Evolutionary conservation across 1,140 invertebrate species (phyloP).

Genomic region (Zaprionus ornatus): DNA sequence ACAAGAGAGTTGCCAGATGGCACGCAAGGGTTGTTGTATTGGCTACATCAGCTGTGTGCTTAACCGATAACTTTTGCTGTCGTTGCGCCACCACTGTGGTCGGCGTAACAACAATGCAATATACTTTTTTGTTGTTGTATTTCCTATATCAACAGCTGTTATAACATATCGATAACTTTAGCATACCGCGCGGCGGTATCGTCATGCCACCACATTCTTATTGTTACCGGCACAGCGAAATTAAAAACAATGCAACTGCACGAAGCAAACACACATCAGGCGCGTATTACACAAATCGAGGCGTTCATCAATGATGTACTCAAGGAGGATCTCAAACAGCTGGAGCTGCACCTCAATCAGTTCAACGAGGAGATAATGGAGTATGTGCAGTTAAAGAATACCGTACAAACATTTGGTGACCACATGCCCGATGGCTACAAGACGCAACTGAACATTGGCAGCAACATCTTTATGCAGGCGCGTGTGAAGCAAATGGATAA

Average conservation of each 20-base stretch:
- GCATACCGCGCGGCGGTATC: neutral
- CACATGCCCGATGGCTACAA: slow-evolving; percentile 87
- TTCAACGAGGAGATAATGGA: slow-evolving; percentile 90
- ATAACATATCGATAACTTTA: slow-evolving; percentile 8
- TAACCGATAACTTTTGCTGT: too few species aligned
- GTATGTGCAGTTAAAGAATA: slow-evolving; percentile 89
- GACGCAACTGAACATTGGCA: slow-evolving; percentile 90
- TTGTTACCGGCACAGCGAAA: slow-evolving; percentile 1
- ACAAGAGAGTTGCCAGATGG: neutral
- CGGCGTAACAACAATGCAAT: too few species aligned
- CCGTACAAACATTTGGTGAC: slow-evolving; percentile 86
- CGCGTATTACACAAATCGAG: slow-evolving; percentile 84
- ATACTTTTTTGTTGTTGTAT: neutral
- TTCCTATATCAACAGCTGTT: neutral
- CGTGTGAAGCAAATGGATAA: slow-evolving; percentile 87
- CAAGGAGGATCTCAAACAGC: slow-evolving; percentile 86
- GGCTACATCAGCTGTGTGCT: neutral
- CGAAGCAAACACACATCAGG: slow-evolving; percentile 19
- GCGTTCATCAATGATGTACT: slow-evolving; percentile 88
- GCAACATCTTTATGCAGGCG: slow-evolving; percentile 90
- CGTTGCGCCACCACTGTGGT: too few species aligned
- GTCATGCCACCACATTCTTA: slow-evolving; percentile 13
- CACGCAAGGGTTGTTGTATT: slow-evolving; percentile 1
- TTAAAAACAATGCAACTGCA: slow-evolving; percentile 26
- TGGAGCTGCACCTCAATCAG: slow-evolving; percentile 86